phyloP scores from a whole-genome alignment of 2,888 invertebrate species.

The Apodemia hepburni region DNA sequence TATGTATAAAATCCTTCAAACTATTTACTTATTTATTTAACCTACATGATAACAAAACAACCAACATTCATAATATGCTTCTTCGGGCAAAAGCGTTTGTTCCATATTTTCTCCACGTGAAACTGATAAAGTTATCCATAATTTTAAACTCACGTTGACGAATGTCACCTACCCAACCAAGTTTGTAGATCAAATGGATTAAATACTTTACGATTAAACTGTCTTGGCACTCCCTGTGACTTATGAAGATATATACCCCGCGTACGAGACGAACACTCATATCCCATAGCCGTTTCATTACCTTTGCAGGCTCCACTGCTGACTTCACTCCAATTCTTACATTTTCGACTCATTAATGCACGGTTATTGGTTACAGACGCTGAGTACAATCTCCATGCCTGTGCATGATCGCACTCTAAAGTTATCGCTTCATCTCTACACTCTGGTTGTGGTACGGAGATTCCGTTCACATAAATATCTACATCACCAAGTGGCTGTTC shows the following conservation, averaged over 20 bases:
- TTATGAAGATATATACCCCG: constrained; percentile 56
- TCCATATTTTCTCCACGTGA: too few species aligned
- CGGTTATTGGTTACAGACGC: constrained; percentile 44
- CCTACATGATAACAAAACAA: too few species aligned
- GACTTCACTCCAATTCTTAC: constrained; percentile 49
- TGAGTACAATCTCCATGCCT: constrained; percentile 56
- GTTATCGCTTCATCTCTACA: constrained; percentile 49
- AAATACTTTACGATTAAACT: constrained; percentile 35
- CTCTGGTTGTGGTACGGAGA: constrained; percentile 56
- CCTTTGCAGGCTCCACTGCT: constrained; percentile 46
- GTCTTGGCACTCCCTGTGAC: constrained; percentile 37
- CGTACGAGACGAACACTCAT: constrained; percentile 39
- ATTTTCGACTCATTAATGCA: constrained; percentile 44
- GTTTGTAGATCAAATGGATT: constrained; percentile 44
- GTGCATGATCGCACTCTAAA: constrained; percentile 62
- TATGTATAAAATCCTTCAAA: too few species aligned
- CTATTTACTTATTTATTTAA: too few species aligned
- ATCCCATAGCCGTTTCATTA: constrained; percentile 45
- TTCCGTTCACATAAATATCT: constrained; percentile 65
- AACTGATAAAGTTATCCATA: neutral
- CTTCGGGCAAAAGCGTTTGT: too few species aligned
- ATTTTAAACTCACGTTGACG: neutral
- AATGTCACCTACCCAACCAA: constrained; percentile 31
- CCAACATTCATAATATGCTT: too few species aligned
- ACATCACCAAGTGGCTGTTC: constrained; percentile 56